Evolutionary conservation across 2,113 vertebrate species (phyloP).

Genomic region (Amblyopsis rosae): DNA sequence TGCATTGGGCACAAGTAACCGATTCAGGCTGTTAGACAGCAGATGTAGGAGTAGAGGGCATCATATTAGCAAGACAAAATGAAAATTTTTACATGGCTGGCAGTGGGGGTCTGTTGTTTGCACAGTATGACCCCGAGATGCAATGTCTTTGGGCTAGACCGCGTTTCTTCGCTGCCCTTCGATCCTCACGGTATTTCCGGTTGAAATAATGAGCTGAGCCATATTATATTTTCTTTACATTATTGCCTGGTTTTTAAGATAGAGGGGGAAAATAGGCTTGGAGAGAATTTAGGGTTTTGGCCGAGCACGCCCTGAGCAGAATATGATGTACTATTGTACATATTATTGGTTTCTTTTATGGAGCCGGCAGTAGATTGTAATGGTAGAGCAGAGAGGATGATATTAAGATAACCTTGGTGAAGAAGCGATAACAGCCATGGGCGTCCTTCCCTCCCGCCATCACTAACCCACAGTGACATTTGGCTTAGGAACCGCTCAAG

Average conservation of each 20-base stretch:
- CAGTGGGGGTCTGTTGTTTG: slow-evolving; percentile 34
- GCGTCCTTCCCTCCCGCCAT: slow-evolving; percentile 55
- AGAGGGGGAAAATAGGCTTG: background rate
- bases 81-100: slow-evolving; percentile 54
- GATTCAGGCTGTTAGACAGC: slow-evolving; percentile 54
- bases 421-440: slow-evolving; percentile 58
- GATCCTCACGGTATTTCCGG: slow-evolving; percentile 23
- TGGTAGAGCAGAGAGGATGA: slow-evolving; percentile 42
- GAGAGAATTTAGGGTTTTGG: slow-evolving; percentile 5
- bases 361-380: slow-evolving; percentile 46
- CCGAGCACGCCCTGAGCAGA: background rate
- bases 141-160: slow-evolving; percentile 46
- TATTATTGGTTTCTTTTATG: slow-evolving; percentile 50
- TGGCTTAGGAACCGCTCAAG: slow-evolving; percentile 57
- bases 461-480: slow-evolving; percentile 73
- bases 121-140: slow-evolving; percentile 56
- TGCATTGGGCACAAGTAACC: slow-evolving; percentile 39
- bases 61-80: slow-evolving; percentile 59
- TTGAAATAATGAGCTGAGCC: slow-evolving; percentile 34
- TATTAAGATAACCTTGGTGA: slow-evolving; percentile 75
- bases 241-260: slow-evolving; percentile 17
- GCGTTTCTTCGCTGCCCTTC: slow-evolving; percentile 45
- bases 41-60: slow-evolving; percentile 54
- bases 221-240: slow-evolving; percentile 4
- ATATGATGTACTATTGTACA: slow-evolving; percentile 22